Evolutionary conservation across 2,113 vertebrate genomes (phyloP).

Genomic region (Tachysurus vachellii): DNA sequence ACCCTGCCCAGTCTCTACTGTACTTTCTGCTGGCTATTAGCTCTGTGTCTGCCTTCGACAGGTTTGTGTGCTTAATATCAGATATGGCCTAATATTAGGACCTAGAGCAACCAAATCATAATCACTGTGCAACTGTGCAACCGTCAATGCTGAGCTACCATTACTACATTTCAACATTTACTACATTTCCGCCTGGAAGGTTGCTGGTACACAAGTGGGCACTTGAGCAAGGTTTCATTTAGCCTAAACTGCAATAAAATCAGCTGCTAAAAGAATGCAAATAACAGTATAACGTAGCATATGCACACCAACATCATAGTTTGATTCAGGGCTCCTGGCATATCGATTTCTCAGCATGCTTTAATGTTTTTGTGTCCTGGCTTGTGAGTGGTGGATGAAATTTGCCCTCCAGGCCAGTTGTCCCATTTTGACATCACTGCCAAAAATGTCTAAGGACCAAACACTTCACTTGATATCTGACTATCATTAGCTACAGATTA

Average conservation of each 20-base stretch:
- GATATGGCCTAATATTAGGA: not conserved
- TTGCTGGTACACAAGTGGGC: not conserved
- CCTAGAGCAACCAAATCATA: not conserved
- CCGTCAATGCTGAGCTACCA: not conserved
- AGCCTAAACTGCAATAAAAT: not conserved
- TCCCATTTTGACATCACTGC: not conserved
- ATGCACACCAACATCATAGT: not conserved
- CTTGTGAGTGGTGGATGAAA: not conserved
- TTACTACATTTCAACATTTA: not conserved
- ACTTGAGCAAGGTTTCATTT: not conserved
- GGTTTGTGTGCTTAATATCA: conserved; percentile 66
- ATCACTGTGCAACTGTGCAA: not conserved
- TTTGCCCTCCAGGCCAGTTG: not conserved
- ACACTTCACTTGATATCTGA: not conserved
- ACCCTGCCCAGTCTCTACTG: conserved; percentile 88
- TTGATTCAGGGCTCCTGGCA: not conserved
- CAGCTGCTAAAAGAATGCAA: not conserved
- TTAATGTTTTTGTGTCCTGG: not conserved
- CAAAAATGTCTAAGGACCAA: not conserved
- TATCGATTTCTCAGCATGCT: not conserved
- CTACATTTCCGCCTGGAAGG: not conserved
- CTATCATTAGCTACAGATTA: not conserved
- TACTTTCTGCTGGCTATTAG: conserved; percentile 90
- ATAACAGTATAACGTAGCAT: not conserved
- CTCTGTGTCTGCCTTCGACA: conserved; percentile 92